Evolutionary conservation across 2,113 vertebrate species (phyloP).

Genomic region (Baryphthengus martii): DNA sequence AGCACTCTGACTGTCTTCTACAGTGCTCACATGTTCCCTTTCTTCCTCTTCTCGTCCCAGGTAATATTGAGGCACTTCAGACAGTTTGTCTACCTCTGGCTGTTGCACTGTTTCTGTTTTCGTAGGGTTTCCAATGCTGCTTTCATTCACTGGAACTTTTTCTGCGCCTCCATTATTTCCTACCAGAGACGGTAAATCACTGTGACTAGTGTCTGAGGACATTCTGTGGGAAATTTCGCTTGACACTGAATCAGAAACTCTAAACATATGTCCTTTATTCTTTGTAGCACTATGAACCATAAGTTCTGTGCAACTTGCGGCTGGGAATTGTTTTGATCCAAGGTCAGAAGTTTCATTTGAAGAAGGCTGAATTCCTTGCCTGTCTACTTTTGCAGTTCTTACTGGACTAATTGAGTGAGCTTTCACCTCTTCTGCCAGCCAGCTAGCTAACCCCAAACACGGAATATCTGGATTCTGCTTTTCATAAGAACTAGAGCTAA

Average conservation of each 20-base stretch:
- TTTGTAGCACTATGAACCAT: background rate
- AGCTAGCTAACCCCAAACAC: background rate
- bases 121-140: background rate
- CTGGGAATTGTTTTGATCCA: slow-evolving; percentile 8
- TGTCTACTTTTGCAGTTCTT: background rate
- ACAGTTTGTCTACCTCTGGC: background rate
- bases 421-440: slow-evolving; percentile 32
- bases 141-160: background rate
- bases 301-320: background rate
- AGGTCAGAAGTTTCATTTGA: background rate
- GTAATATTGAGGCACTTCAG: background rate
- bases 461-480: slow-evolving; percentile 2
- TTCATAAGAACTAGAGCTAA: background rate
- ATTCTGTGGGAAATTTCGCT: background rate
- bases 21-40: background rate
- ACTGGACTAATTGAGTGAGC: background rate
- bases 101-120: background rate
- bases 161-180: slow-evolving; percentile 13
- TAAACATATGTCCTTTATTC: background rate
- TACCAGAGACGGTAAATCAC: background rate
- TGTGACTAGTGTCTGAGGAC: background rate
- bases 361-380: background rate
- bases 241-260: slow-evolving; percentile 17
- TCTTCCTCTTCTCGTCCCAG: slow-evolving; percentile 15
- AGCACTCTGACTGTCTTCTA: slow-evolving; percentile 22